Evolutionary conservation across 2,888 invertebrate genomes (phyloP).

Genomic region (Drosophila neutralis): DNA sequence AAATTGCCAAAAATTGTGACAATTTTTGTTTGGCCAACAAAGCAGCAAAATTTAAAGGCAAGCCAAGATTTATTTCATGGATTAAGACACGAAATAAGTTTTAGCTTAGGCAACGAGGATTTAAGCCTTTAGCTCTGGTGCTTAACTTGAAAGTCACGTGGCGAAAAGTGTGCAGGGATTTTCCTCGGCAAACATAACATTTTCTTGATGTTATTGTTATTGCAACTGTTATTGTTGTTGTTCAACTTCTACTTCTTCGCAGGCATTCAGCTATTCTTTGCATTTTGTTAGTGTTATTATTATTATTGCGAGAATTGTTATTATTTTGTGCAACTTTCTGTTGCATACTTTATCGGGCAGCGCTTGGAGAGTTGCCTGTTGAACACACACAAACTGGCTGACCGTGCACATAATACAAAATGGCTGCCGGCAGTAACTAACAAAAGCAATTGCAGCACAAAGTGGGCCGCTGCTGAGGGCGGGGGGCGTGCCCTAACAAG

Average conservation of each 20-base stretch:
- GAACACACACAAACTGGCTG: conserved; percentile 40
- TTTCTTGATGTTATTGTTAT: conserved; percentile 20
- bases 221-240: conserved; percentile 7
- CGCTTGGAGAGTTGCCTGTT: neutral
- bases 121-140: neutral
- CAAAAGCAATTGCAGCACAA: conserved; percentile 35
- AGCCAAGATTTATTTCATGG: neutral
- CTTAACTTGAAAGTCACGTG: conserved; percentile 14
- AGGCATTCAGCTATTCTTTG: neutral
- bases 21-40: neutral
- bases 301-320: conserved; percentile 18
- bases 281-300: conserved; percentile 23
- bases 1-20: neutral
- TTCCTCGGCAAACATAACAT: neutral
- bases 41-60: neutral
- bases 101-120: neutral
- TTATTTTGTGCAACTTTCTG: conserved; percentile 12
- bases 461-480: conserved; percentile 14
- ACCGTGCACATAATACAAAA: conserved; percentile 43
- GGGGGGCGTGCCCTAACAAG: conserved; percentile 15
- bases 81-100: neutral
- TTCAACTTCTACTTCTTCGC: neutral
- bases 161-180: neutral
- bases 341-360: conserved; percentile 44
- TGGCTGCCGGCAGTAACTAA: conserved; percentile 39